Base-by-base conservation (phyloP, 2,888 invertebrate genomes). In the Drosophila recens region DNA sequence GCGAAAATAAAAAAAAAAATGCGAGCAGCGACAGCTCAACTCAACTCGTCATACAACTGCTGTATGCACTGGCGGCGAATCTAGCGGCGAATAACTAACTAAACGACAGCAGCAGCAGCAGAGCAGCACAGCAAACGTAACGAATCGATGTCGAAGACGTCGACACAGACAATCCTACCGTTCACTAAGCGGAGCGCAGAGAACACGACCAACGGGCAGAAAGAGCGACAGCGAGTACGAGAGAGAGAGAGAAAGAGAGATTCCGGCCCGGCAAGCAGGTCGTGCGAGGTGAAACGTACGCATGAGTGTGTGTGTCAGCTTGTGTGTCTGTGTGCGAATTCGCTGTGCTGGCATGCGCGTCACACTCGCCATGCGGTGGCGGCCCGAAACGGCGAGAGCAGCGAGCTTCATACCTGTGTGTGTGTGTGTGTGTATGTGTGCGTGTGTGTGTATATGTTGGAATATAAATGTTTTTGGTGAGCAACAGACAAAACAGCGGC, bases 321-420 rank as follows among this genome's bases (percentile, higher is more conserved):
- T 67, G 34, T 73, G 43, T 62, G 52, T 69, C 27, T 67, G 67
- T 83, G 68, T 78, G 63, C 57, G 64, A 76, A 79, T 77, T 79
- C 77, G 77, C 80, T 80, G 81, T 81, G 75, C 79, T 83, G 79
- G 85, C 80, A 84, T 85, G 82, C 85, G 82, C 79, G 79, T 76
- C 80, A 72, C 77, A 67, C 69, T 72, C 73, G 64, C 65, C 75
- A 76, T 79, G 75, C 69, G 75, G 78, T 62, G 72, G 42, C 59
- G 34, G 54, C 6, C 43, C 49, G 6, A 49, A 10, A 57, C 56
- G 42, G 40, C 48, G 54, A 61, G 27, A 57, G 34, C 45, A 34
- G 46, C 34, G 15, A 58, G 58, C 72, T 34, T 63, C 40, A 42
- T 67, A 67, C 57, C 56, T 63, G 17, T 43, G 23, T 45, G 15